These are phyloP conservation scores for Hydrotaea diabolus DNA, from an alignment of 2,888 invertebrate genomes.

Conservation along the genomic window DNA sequence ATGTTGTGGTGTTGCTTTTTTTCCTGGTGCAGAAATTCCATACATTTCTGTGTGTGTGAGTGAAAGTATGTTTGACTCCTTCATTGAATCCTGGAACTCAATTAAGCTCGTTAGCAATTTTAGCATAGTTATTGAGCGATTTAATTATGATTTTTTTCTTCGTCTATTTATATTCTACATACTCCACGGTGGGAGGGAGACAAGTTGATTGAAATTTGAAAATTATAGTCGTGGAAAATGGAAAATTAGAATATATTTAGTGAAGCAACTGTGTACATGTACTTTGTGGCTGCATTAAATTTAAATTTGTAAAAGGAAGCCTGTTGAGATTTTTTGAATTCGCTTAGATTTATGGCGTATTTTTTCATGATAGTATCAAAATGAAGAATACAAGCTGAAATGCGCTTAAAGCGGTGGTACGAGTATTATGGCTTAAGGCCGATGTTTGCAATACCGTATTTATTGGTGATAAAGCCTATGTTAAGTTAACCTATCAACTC, in stretches of 20 bases:
- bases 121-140: constrained; percentile 58
- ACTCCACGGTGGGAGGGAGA: constrained; percentile 16
- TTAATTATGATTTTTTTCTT: constrained; percentile 45
- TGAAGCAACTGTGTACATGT: background rate
- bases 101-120: constrained; percentile 67
- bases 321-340: too few relatives aligned
- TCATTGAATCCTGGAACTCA: constrained; percentile 56
- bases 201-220: constrained; percentile 38
- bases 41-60: constrained; percentile 15
- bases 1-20: constrained; percentile 3
- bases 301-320: too few relatives aligned
- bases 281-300: too few relatives aligned
- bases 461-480: too few relatives aligned
- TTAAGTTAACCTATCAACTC: too few relatives aligned
- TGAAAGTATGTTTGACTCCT: constrained; percentile 39
- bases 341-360: too few relatives aligned
- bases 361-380: too few relatives aligned
- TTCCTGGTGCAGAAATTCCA: background rate
- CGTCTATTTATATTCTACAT: constrained; percentile 15
- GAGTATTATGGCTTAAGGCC: too few relatives aligned
- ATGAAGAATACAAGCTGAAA: too few relatives aligned
- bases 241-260: constrained; percentile 14
- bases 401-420: too few relatives aligned
- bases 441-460: too few relatives aligned
- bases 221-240: constrained; percentile 32